phyloP scores from a whole-genome alignment of 2,797 vertebrate species.

The Synanceia verrucosa region DNA sequence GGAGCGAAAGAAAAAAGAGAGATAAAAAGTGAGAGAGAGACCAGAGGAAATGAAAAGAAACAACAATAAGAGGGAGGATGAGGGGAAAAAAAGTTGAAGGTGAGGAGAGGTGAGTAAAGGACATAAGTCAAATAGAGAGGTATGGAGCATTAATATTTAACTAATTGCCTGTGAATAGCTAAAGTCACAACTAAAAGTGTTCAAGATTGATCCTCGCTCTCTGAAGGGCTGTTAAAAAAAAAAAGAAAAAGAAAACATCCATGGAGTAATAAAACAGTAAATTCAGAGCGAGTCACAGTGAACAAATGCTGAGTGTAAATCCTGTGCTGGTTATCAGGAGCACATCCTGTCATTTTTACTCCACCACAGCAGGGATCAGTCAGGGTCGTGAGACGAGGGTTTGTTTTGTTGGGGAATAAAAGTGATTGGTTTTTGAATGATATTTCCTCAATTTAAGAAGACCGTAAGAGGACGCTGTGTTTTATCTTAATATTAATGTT shows the following conservation, averaged over 20 bases:
- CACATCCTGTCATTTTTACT: slow-evolving; percentile 6
- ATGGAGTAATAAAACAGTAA: slow-evolving; percentile 47
- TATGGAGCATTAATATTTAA: slow-evolving; percentile 57
- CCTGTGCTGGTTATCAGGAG: slow-evolving; percentile 23
- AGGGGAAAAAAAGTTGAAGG: background rate
- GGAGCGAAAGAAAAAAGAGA: background rate
- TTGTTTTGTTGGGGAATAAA: background rate
- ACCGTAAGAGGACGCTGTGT: too few relatives aligned
- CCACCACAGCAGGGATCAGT: background rate
- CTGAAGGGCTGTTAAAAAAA: slow-evolving; percentile 48
- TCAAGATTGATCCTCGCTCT: slow-evolving; percentile 45
- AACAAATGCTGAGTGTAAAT: slow-evolving; percentile 10
- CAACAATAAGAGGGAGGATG: too few relatives aligned
- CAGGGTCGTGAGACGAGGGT: background rate
- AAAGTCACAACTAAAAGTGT: slow-evolving; percentile 50
- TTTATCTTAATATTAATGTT: too few relatives aligned
- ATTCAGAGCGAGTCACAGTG: slow-evolving; percentile 10
- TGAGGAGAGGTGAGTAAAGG: background rate
- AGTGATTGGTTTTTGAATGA: background rate
- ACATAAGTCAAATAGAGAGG: slow-evolving; percentile 1
- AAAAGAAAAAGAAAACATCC: too few relatives aligned
- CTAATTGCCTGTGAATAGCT: slow-evolving; percentile 51
- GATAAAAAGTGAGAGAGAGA: background rate
- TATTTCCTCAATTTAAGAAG: too few relatives aligned
- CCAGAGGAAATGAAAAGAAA: too few relatives aligned